Evolutionary conservation across 2,888 invertebrate genomes (phyloP), one percentile per base, ranked within the genome.

Genomic region (Alsophila aescularia): DNA sequence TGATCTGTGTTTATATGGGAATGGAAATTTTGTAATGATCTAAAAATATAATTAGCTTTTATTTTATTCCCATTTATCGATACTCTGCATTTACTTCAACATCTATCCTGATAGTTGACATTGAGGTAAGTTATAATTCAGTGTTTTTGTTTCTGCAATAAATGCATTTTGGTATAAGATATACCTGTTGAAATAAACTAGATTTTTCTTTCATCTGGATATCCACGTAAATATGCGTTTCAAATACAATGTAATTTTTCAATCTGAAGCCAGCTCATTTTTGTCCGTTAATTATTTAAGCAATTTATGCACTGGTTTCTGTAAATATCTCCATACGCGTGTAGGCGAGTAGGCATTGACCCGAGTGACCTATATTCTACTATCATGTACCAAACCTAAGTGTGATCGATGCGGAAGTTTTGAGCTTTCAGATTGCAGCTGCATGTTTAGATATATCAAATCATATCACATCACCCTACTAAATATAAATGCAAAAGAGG

Each of bases 61-160:
- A 71, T 61, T 75, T 66, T 71, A 71, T 71, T 71, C 47, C 42
- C 55, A 55, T 58, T 34, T 57, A 40, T 45, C 43, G 16, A 41
- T 57, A 47, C 16, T 24, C 42, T 15, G 14, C 56, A 48, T 41
- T 36, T 0, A 34, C 7, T 16, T 52, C 49, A 14, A 18, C 32
- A 14, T 36, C 12, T 42, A 48, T 37, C 45, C 31, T 45, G 50
- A 45, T 49, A 32, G 37, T 58, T 49, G 13, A 41, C 43, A 41
- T 32, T 53, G 52, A 69, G 75, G 75, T 73, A 67, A 61, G 52
- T 56, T 53, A 64, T 56, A 55, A 49, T 55, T 56, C 54, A 61
- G 53, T 70, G 62, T 35, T 60, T 58, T 56, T 24, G 24, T 31
- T 48, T 56, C 44, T 13, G n/a, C 12, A 14, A 39, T 45, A 7